phyloP scores from a whole-genome alignment of 2,888 invertebrate species.

The Sabatieria punctata region DNA sequence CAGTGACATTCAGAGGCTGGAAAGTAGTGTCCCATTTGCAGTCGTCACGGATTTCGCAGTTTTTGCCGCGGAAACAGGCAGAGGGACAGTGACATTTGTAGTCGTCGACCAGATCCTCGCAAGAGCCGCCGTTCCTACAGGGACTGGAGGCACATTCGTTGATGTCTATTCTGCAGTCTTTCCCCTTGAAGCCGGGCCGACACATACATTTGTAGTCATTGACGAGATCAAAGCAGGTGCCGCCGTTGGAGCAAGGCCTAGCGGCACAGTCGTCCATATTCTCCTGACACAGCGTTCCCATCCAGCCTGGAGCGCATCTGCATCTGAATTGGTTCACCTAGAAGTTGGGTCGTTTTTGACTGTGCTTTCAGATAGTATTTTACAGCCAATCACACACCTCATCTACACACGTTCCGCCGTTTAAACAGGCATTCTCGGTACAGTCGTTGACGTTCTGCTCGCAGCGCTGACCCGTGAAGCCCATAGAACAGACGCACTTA shows the following conservation, averaged over 20 bases:
- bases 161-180: conserved; percentile 67
- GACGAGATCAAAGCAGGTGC: conserved; percentile 59
- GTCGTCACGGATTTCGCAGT: conserved; percentile 9
- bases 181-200: conserved; percentile 72
- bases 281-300: conserved; percentile 36
- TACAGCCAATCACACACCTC: conserved; percentile 28
- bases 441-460: conserved; percentile 46
- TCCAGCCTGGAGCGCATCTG: conserved; percentile 35
- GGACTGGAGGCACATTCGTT: conserved; percentile 62
- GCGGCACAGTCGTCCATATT: conserved; percentile 72
- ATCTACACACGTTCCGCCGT: conserved; percentile 32
- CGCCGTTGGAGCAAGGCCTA: conserved; percentile 83
- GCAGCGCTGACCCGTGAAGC: conserved; percentile 66
- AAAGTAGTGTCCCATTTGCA: background rate
- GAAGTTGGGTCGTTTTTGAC: conserved; percentile 19
- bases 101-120: conserved; percentile 59
- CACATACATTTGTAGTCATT: conserved; percentile 73
- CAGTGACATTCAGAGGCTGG: background rate
- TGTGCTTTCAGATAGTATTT: background rate
- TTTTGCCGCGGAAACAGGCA: conserved; percentile 9
- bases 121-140: conserved; percentile 67
- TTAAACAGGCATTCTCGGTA: conserved; percentile 28
- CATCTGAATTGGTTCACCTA: conserved; percentile 34
- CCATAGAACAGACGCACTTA: conserved; percentile 73
- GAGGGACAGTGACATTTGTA: conserved; percentile 41